Evolutionary conservation across 2,797 vertebrate genomes (phyloP).

Genomic region (Cirrhinus mrigala): DNA sequence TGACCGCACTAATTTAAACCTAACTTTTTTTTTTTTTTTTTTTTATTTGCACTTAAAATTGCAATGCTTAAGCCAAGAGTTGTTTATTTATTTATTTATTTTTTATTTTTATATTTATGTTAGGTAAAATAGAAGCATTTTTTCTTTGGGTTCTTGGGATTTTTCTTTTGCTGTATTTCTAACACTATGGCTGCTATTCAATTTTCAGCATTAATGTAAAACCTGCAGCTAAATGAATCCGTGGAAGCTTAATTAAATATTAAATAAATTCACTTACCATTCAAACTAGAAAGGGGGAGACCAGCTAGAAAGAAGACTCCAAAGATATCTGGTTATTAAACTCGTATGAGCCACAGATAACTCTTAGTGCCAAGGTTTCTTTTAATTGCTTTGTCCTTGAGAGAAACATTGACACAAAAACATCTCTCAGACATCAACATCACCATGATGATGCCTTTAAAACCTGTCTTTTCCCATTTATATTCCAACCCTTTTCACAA

Average conservation of each 20-base stretch:
- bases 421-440: not conserved
- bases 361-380: not conserved
- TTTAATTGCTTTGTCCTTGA: conserved; percentile 25
- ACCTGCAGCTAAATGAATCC: not conserved
- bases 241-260: not conserved
- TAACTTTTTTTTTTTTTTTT: not conserved
- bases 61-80: not conserved
- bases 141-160: not conserved
- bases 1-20: not conserved
- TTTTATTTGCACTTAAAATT: too few species aligned
- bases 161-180: not conserved
- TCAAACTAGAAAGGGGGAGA: not conserved
- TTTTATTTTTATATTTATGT: too few species aligned
- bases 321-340: not conserved
- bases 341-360: not conserved
- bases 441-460: not conserved
- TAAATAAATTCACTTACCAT: not conserved
- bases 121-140: not conserved
- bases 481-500: conserved; percentile 31
- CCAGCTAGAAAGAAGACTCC: not conserved
- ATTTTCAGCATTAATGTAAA: not conserved
- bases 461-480: not conserved
- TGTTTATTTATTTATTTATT: not conserved
- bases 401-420: not conserved
- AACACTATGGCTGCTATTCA: not conserved